phyloP scores from a whole-genome alignment of 2,113 vertebrate genomes.

The Grallaria varia region DNA sequence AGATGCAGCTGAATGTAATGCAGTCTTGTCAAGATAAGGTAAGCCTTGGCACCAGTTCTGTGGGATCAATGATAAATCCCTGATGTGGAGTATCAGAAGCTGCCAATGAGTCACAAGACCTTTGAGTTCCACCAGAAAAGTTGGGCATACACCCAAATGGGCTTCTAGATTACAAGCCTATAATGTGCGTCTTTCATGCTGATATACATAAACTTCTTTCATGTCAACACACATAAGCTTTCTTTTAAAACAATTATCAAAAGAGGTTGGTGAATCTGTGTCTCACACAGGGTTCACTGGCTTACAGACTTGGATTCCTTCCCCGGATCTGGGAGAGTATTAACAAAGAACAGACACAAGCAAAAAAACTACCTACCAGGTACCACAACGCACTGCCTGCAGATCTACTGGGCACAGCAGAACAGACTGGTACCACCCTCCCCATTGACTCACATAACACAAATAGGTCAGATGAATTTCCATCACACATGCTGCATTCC shows the following conservation, averaged over 20 bases:
- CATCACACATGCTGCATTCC: background rate
- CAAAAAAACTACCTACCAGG: background rate
- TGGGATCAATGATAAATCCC: background rate
- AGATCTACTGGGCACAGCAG: background rate
- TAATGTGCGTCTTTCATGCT: background rate
- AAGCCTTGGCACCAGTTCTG: conserved; percentile 37
- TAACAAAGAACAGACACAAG: background rate
- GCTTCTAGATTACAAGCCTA: conserved; percentile 15
- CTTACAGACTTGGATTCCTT: background rate
- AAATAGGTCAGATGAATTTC: background rate
- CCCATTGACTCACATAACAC: background rate
- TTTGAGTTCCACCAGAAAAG: conserved; percentile 6
- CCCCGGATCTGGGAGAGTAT: background rate
- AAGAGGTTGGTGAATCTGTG: background rate
- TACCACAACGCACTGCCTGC: background rate
- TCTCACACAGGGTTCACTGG: background rate
- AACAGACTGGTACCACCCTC: background rate
- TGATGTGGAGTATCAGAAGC: background rate
- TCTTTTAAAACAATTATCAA: background rate
- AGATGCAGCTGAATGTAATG: background rate
- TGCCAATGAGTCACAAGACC: conserved; percentile 17
- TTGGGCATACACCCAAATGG: background rate
- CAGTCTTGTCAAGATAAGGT: conserved; percentile 38
- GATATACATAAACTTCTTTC: background rate
- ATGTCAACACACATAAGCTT: background rate